Conservation (phyloP, 2,797 vertebrate species). For the Garrulus glandarius region DNA sequence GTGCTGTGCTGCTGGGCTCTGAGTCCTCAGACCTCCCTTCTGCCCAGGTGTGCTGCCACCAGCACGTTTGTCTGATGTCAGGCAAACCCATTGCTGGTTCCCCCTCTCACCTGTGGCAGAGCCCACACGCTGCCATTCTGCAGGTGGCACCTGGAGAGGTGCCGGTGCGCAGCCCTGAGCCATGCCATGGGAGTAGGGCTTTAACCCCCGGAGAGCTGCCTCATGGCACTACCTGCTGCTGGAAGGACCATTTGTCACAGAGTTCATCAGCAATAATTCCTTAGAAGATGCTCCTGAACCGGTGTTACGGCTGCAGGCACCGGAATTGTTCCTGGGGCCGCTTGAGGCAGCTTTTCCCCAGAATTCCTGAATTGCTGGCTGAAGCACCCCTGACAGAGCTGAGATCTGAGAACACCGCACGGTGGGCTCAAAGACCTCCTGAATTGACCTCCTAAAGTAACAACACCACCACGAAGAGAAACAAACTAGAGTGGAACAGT, state of each 20-base stretch:
- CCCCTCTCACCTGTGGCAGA: neutral
- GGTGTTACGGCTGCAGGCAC: neutral
- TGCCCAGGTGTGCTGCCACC: neutral
- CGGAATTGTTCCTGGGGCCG: neutral
- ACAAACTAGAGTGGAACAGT: neutral
- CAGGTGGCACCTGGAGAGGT: neutral
- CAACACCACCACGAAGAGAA: neutral
- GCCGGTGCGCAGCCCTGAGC: neutral
- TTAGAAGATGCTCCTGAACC: neutral
- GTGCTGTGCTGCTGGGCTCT: neutral
- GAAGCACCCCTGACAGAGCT: neutral
- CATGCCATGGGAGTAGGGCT: accelerated
- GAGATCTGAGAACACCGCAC: neutral
- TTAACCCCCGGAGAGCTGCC: neutral
- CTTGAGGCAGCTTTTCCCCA: neutral
- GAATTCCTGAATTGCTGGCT: neutral
- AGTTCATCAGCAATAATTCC: neutral
- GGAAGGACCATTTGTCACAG: neutral
- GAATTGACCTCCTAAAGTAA: neutral
- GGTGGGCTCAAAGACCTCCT: neutral
- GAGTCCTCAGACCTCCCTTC: neutral
- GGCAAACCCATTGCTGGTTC: neutral
- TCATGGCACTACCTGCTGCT: neutral
- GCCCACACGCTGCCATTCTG: neutral
- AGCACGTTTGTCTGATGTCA: neutral